phyloP scores from a whole-genome alignment of 2,113 vertebrate genomes.

The Zosterops pallidus region DNA sequence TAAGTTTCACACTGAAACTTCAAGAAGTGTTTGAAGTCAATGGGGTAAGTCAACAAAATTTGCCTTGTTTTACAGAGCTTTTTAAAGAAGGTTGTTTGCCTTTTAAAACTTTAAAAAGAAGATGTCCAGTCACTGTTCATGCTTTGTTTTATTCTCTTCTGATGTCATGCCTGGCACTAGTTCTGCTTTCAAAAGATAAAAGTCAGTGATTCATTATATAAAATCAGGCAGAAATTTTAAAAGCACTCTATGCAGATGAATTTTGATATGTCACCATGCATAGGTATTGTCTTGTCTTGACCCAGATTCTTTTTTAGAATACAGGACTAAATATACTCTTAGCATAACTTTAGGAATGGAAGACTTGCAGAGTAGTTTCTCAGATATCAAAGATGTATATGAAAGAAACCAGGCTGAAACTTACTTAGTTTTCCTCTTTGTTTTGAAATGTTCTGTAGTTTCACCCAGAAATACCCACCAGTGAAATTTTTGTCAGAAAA shows the following conservation, averaged over 20 bases:
- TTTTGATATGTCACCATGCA: background rate
- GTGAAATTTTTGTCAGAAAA: slow-evolving; percentile 99
- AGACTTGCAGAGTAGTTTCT: background rate
- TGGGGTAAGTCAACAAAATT: background rate
- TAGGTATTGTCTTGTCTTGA: background rate
- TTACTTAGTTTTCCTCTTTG: background rate
- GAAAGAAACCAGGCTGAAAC: background rate
- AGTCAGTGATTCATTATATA: background rate
- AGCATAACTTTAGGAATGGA: background rate
- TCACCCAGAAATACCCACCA: slow-evolving; percentile 96
- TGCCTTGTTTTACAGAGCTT: background rate
- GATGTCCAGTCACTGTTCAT: fast-evolving
- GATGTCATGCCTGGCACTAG: background rate
- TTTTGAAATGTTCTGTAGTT: slow-evolving; percentile 75
- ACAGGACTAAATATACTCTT: background rate
- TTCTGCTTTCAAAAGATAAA: background rate
- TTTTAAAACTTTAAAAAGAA: background rate
- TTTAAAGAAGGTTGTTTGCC: background rate
- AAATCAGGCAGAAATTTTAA: background rate
- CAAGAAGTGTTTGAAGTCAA: background rate
- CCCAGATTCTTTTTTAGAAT: background rate
- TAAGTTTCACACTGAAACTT: background rate
- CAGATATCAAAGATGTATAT: background rate
- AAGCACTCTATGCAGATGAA: background rate
- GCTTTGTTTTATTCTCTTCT: background rate